A percentile compares a stretch with the other conserved stretches of the same genome.
phyloP scores from a whole-genome alignment of 2,888 invertebrate species.

The Alviniconcha strummeri region DNA sequence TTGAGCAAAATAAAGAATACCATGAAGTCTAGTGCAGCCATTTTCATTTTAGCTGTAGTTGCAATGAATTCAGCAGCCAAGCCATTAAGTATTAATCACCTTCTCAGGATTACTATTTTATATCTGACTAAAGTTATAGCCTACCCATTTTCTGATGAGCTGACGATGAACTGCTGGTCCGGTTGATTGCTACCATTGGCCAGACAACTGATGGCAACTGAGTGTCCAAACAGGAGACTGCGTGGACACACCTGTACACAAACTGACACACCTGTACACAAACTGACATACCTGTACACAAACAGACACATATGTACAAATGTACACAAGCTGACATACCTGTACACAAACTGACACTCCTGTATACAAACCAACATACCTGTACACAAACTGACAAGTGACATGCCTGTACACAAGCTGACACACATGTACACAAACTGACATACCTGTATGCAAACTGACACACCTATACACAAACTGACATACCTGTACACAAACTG shows the following conservation, averaged over 20 bases:
- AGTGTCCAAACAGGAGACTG: conserved; percentile 94
- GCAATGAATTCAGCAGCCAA: too few relatives aligned
- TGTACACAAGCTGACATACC: not conserved
- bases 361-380: not conserved
- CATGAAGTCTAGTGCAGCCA: too few relatives aligned
- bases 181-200: conserved; percentile 83
- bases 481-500: too few relatives aligned
- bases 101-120: too few relatives aligned
- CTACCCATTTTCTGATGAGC: conserved; percentile 93
- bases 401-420: too few relatives aligned
- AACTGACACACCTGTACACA: not conserved
- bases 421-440: too few relatives aligned
- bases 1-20: too few relatives aligned
- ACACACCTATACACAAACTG: too few relatives aligned
- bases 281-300: not conserved
- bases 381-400: too few relatives aligned
- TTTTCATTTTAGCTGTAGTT: too few relatives aligned
- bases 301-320: not conserved
- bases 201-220: conserved; percentile 88
- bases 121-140: conserved; percentile 1
- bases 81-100: too few relatives aligned
- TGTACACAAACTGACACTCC: not conserved
- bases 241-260: conserved; percentile 88
- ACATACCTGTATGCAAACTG: too few relatives aligned
- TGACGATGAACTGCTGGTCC: conserved; percentile 93